A percentile compares a stretch with the other conserved stretches of the same genome.
phyloP scores from a whole-genome alignment of 2,888 invertebrate species.

The Anarsia innoxiella region DNA sequence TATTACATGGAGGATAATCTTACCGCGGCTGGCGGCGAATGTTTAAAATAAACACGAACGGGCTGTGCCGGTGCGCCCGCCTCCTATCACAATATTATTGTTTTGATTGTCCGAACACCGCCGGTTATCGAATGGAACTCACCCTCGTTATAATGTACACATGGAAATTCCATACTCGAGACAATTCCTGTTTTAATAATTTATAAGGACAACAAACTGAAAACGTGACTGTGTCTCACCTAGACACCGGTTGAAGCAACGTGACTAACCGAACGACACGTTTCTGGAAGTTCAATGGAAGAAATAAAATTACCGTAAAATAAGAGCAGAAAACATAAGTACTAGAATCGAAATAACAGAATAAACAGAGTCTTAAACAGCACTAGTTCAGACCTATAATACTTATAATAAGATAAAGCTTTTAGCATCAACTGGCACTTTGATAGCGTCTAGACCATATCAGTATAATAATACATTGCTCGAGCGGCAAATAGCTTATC shows the following conservation, averaged over 20 bases:
- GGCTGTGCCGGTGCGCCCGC: slow-evolving; percentile 33
- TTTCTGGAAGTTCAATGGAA: neutral
- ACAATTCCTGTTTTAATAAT: slow-evolving; percentile 7
- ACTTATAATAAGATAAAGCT: too few relatives aligned
- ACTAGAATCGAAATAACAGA: too few relatives aligned
- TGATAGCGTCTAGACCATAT: too few relatives aligned
- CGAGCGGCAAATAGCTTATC: too few relatives aligned
- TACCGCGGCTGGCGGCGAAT: slow-evolving; percentile 40
- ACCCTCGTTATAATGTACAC: slow-evolving; percentile 7
- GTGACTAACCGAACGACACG: slow-evolving; percentile 6
- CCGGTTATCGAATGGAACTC: slow-evolving; percentile 19
- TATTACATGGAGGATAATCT: slow-evolving; percentile 54
- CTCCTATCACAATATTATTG: slow-evolving; percentile 68
- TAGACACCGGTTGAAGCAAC: slow-evolving; percentile 1
- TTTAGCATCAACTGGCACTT: too few relatives aligned
- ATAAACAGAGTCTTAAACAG: too few relatives aligned
- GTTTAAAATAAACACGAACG: slow-evolving; percentile 62
- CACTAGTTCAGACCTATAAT: too few relatives aligned
- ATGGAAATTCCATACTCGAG: slow-evolving; percentile 10
- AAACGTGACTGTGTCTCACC: slow-evolving; percentile 4
- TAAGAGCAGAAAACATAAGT: neutral
- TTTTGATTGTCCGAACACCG: slow-evolving; percentile 50
- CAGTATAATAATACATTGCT: too few relatives aligned
- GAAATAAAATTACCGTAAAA: neutral
- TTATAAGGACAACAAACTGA: slow-evolving; percentile 8